Evolutionary conservation across 2,797 vertebrate species (phyloP).

Genomic region (Microhierax caerulescens): DNA sequence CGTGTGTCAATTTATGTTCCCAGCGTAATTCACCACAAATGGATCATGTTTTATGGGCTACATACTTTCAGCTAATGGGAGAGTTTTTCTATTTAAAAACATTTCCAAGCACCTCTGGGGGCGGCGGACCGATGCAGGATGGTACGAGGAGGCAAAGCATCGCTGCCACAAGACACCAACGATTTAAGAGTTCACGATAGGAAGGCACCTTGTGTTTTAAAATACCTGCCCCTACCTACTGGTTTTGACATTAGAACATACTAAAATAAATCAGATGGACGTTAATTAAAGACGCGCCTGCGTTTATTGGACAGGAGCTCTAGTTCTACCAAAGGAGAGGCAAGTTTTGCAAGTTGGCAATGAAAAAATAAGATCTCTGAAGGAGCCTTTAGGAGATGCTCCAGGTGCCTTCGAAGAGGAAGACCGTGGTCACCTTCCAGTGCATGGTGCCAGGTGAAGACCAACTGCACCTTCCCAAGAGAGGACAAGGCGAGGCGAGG

Average conservation of each 20-base stretch:
- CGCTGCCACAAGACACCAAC: not conserved
- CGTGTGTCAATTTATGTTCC: conserved; percentile 56
- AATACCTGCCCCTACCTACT: not conserved
- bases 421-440: not conserved
- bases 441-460: not conserved
- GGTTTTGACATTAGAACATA: not conserved
- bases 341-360: not conserved
- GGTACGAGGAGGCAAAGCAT: not conserved
- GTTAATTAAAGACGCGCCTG: conserved; percentile 5
- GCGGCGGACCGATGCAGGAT: conserved; percentile 34
- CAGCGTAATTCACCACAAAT: conserved; percentile 59
- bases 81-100: conserved; percentile 53
- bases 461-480: not conserved
- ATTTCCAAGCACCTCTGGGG: conserved; percentile 37
- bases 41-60: conserved; percentile 60
- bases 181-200: not conserved
- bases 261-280: not conserved
- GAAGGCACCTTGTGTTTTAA: not conserved
- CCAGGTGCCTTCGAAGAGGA: not conserved
- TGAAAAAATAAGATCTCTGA: not conserved
- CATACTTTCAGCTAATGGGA: conserved; percentile 57
- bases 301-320: not conserved
- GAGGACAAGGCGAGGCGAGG: not conserved
- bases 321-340: not conserved
- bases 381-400: not conserved